Base-by-base conservation (phyloP, 2,888 invertebrate species). In the Xestobium rufovillosum region DNA sequence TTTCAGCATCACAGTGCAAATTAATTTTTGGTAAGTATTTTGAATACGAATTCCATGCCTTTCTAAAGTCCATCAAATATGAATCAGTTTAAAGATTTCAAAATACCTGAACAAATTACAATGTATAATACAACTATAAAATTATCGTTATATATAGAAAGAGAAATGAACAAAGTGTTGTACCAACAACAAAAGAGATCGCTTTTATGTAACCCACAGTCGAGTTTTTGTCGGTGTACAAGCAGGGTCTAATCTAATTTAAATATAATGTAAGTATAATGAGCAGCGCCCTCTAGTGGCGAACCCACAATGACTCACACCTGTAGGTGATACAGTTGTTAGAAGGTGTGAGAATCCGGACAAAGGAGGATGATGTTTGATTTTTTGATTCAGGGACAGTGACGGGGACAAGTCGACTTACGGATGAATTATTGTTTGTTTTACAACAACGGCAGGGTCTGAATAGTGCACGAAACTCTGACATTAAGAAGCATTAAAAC, bases 241-340 rank as follows among this genome's bases (percentile, higher is more conserved):
- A 58, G 57, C 58, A 55, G 57, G 43, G 51, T 57, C 59, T 58
- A 56, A 60, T 60, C 60, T 57, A 59, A 60, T 61, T 60, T 58
- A 57, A 61, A 61, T 60, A 59, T 59, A 60, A 60, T 61, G 59
- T 55, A 55, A 56, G 59, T 55, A 60, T 58, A 60, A 60, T 59
- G 57, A 60, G 57, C 56, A 54, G 59, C 60, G 59, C 60, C 60
- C 61, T 56, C 55, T 55, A 48, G 47, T 45, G 60, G 56, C 60
- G 51, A 59, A 56, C 61, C 60, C 59, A 60, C 49, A 42, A 52
- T 62, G 62, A 62, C 51, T 62, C 61, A 62, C 59, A 59, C 57
- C 59, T 58, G 61, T 61, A 59, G 61, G 61, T 60, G 60, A 60
- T 60, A 59, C 55, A 60, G 60, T 59, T 61, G 59, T 61, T 56